These are phyloP conservation scores for Lamprotornis superbus DNA, from an alignment of 2,113 vertebrate genomes.

Conservation along the genomic window DNA sequence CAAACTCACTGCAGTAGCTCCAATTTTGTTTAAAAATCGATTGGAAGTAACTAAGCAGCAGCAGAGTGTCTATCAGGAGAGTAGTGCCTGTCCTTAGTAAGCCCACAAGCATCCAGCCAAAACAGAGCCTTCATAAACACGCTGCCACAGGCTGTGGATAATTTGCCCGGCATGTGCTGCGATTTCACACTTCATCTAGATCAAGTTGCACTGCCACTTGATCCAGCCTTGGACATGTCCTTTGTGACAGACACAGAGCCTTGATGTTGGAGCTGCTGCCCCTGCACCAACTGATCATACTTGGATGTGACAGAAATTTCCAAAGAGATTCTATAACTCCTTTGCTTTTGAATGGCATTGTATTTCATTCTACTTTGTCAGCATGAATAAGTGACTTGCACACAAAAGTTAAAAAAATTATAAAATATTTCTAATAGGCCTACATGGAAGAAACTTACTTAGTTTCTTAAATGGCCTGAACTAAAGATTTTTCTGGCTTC, in stretches of 20 bases:
- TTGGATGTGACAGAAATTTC: neutral
- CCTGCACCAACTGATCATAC: neutral
- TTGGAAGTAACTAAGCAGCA: neutral
- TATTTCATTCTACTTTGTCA: neutral
- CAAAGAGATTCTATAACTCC: neutral
- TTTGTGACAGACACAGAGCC: neutral
- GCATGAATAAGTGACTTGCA: neutral
- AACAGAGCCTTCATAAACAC: neutral
- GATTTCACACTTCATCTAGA: neutral
- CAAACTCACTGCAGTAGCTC: neutral
- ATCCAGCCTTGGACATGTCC: neutral
- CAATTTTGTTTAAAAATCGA: neutral
- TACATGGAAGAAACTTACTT: neutral
- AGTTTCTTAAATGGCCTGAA: neutral
- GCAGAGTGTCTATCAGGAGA: neutral
- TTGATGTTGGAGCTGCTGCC: neutral
- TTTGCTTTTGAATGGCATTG: neutral
- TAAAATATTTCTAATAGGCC: neutral
- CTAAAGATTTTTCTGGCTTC: neutral
- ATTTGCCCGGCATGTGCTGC: neutral
- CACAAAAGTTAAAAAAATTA: neutral
- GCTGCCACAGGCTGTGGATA: neutral
- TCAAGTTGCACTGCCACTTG: neutral
- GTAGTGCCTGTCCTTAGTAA: neutral
- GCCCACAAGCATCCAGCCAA: neutral